These are phyloP conservation scores for Chorisops tibialis DNA, from an alignment of 2,888 invertebrate species.

Conservation along the genomic window DNA sequence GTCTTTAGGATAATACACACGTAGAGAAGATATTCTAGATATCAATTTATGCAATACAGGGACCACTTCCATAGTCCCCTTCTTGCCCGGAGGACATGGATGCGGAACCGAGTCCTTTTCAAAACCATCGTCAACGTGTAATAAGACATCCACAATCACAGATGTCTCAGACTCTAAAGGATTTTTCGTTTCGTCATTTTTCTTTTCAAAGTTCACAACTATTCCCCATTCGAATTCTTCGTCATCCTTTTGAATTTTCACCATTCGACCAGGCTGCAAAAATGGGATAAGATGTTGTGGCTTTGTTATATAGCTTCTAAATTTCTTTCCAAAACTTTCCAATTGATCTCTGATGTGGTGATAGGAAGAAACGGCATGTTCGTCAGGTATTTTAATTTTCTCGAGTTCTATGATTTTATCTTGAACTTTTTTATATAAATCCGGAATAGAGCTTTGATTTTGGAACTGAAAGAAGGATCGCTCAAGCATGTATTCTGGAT, in stretches of 20 bases:
- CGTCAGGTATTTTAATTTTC: constrained; percentile 65
- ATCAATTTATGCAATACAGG: constrained; percentile 80
- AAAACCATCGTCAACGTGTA: constrained; percentile 71
- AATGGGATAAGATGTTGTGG: constrained; percentile 90
- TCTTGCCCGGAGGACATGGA: constrained; percentile 67
- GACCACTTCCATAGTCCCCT: constrained; percentile 85
- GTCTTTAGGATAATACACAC: constrained; percentile 89
- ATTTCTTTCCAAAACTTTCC: constrained; percentile 68
- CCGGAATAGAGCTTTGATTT: constrained; percentile 93
- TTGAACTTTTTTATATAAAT: constrained; percentile 73
- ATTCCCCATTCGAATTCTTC: constrained; percentile 96
- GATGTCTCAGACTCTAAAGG: constrained; percentile 52
- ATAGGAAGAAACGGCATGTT: constrained; percentile 75
- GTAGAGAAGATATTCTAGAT: constrained; percentile 81
- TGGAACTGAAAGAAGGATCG: constrained; percentile 98
- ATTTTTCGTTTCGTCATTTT: constrained; percentile 53
- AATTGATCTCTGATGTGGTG: constrained; percentile 81
- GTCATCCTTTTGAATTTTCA: constrained; percentile 83
- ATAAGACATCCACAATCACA: constrained; percentile 75
- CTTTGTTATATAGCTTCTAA: constrained; percentile 74
- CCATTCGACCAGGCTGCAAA: constrained; percentile 87
- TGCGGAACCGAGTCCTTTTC: constrained; percentile 61
- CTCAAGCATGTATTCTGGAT: constrained; percentile 98
- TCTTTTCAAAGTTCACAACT: constrained; percentile 86
- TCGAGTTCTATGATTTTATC: constrained; percentile 65